Base-by-base conservation (phyloP, 2,113 vertebrate species). In the Pteronura brasiliensis region DNA sequence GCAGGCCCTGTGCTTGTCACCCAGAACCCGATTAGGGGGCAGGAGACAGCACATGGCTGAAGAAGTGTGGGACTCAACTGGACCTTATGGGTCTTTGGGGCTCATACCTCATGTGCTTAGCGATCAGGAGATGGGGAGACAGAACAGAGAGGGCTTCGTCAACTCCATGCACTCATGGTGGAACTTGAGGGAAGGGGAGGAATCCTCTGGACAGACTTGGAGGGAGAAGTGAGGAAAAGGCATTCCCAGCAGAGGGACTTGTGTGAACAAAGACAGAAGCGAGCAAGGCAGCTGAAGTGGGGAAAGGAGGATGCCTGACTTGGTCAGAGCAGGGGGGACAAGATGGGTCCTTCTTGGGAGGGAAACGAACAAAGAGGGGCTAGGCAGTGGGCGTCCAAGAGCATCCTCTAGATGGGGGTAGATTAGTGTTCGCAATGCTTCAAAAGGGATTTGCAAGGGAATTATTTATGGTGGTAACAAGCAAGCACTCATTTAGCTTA, bases 391-490 rank as follows among this genome's bases (percentile, higher is more conserved):
- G 85, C 27, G 47, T 85, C 97, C 59, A 36, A 44, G 89, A 95
- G 85, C 76, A 92, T 96, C 98, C 98, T 1, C 94, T 42, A 36
- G 98, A 87, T 95, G 95, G 97, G 95, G 97, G 93, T 2, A 71
- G 98, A 98, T 98, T 96, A 97, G 96, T 85, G 96, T 93, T 85
- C 93, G 92, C 57, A 57, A 92, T 29, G 77, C 95, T 98, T 98
- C 97, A 63, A 94, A 97, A 92, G 98, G 98, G 98, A 98, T 98
- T 98, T 98, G 98, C 74, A 18, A 97, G 98, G 97, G 98, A 98
- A 98, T 98, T 99, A 98, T 98, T 99, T 98, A 98, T 95, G 98
- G 98, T 97, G 91, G 98, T 97, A 98, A 98, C 98, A 98, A 98
- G 98, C 98, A 98, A 98, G 99, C 98, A 96, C 98, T 98, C 98